phyloP scores from a whole-genome alignment of 2,888 invertebrate genomes.

The Lepas anatifera region DNA sequence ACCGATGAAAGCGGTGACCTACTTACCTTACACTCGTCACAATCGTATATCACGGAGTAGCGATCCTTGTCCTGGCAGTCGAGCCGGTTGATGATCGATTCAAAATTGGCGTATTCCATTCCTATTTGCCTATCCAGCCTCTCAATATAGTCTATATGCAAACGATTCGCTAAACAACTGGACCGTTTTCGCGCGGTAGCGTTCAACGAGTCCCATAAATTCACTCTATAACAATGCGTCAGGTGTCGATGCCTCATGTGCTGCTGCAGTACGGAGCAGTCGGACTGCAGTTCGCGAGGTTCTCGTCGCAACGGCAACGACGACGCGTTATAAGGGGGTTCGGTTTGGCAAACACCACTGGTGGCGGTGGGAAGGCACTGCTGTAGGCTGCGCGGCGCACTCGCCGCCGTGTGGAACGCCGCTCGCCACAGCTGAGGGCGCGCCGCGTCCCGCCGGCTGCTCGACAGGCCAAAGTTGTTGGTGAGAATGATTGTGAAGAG shows the following conservation, averaged over 20 bases:
- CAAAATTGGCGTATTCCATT: not conserved
- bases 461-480: slow-evolving; percentile 4
- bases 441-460: not conserved
- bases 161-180: not conserved
- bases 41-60: slow-evolving; percentile 1
- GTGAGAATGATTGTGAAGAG: slow-evolving; percentile 21
- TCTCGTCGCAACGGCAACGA: too few relatives aligned
- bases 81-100: not conserved
- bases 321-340: not conserved
- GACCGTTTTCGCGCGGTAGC: not conserved
- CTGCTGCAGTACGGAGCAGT: not conserved
- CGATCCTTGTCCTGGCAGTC: not conserved
- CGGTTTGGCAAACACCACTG: not conserved
- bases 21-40: not conserved
- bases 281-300: too few relatives aligned
- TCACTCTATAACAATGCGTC: not conserved
- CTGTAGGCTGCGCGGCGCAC: not conserved
- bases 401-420: too few relatives aligned
- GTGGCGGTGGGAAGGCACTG: not conserved
- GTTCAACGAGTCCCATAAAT: not conserved
- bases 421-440: not conserved
- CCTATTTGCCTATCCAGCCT: not conserved
- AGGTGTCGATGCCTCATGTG: not conserved
- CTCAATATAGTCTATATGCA: not conserved
- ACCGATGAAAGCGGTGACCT: too few relatives aligned